Conservation (phyloP, 64 coral and sea anemone genomes). For the Catalaphyllia jardinei region DNA sequence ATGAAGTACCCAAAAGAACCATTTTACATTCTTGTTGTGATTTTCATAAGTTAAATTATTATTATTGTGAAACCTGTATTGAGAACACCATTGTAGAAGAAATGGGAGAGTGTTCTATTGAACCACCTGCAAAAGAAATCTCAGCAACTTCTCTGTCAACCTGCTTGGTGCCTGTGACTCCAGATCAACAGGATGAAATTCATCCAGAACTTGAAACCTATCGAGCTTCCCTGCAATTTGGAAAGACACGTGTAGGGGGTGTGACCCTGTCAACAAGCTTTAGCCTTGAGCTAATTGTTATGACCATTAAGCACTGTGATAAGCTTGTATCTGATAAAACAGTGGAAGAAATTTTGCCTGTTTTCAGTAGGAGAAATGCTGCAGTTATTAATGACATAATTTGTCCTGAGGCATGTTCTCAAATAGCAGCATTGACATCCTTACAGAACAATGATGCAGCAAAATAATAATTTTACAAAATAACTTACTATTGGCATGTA, state of each 20-base stretch:
- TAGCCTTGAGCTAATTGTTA: no score
- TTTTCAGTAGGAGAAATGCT: no score
- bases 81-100: no score
- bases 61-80: background rate
- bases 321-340: background rate
- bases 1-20: no score
- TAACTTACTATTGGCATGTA: no score
- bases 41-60: background rate
- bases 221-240: conserved; percentile 2
- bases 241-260: background rate
- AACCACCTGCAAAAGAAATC: background rate
- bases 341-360: background rate
- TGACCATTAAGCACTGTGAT: background rate
- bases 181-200: background rate
- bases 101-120: background rate
- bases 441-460: no score
- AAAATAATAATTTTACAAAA: no score
- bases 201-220: background rate
- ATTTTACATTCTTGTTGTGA: background rate
- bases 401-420: no score
- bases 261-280: background rate
- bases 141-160: no score
- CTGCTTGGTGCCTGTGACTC: background rate
- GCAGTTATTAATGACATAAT: no score
- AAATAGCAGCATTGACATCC: no score